These are phyloP conservation scores for Pseudomyrmex pallidus DNA, from an alignment of 1,140 invertebrate genomes.

Conservation along the genomic window DNA sequence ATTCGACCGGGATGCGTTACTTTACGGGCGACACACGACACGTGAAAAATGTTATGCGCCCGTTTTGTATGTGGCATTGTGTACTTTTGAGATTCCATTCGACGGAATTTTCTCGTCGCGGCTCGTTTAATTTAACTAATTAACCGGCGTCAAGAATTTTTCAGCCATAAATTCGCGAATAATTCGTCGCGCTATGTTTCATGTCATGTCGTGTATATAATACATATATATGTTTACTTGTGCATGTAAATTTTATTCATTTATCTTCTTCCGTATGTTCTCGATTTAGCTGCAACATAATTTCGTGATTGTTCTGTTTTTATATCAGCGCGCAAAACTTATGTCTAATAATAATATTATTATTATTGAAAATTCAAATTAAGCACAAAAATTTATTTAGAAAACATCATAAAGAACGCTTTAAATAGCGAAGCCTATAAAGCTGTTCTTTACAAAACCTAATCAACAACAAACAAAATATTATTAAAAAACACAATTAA, in stretches of 20 bases:
- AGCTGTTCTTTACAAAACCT: no score
- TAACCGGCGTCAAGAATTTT: conserved; percentile 35
- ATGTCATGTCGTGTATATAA: background rate
- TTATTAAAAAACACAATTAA: no score
- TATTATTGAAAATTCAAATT: no score
- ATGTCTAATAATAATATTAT: no score
- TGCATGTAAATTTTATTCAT: background rate
- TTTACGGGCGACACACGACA: background rate
- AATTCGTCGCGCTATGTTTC: conserved; percentile 22
- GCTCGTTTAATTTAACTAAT: conserved; percentile 44
- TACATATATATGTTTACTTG: background rate
- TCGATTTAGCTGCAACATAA: background rate
- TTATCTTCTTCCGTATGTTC: background rate
- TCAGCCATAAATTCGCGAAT: conserved; percentile 8
- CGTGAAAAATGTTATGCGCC: conserved; percentile 55
- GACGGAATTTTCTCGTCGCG: conserved; percentile 50
- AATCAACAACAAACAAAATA: no score
- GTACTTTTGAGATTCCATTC: conserved; percentile 37
- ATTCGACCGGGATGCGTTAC: conserved; percentile 42
- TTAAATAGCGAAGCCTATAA: no score
- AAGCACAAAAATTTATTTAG: no score
- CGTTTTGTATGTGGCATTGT: conserved; percentile 22
- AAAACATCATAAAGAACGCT: no score
- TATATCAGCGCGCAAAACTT: no score
- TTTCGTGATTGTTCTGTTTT: background rate